Evolutionary conservation across 2,113 vertebrate genomes (phyloP).

Genomic region (Rhinolophus ferrumequinum): DNA sequence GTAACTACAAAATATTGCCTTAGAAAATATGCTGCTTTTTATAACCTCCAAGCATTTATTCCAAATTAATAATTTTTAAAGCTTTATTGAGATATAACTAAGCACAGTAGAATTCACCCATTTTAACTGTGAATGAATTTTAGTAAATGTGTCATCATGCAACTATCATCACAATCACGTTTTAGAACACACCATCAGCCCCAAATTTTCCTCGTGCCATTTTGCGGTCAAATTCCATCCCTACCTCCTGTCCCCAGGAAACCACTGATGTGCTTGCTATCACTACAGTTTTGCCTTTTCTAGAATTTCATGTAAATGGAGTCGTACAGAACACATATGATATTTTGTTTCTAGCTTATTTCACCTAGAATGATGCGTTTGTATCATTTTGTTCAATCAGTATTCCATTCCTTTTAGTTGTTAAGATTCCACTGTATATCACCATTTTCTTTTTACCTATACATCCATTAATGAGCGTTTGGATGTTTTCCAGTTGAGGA

Average conservation of each 20-base stretch:
- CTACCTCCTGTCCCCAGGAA: not conserved
- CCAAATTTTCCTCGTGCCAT: not conserved
- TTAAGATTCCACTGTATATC: not conserved
- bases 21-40: not conserved
- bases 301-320: not conserved
- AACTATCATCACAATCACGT: not conserved
- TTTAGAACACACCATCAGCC: not conserved
- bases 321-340: not conserved
- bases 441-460: not conserved
- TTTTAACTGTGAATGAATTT: not conserved
- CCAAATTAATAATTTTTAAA: not conserved
- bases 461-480: not conserved
- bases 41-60: not conserved
- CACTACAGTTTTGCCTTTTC: not conserved
- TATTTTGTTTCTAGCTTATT: not conserved
- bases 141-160: not conserved
- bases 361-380: not conserved
- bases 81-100: not conserved
- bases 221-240: not conserved
- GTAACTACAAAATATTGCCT: not conserved
- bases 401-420: not conserved
- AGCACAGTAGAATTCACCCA: not conserved
- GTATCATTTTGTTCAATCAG: not conserved
- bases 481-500: not conserved
- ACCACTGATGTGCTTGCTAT: not conserved